phyloP scores from a whole-genome alignment of 2,888 invertebrate species.

The Cheilosia vulpina region DNA sequence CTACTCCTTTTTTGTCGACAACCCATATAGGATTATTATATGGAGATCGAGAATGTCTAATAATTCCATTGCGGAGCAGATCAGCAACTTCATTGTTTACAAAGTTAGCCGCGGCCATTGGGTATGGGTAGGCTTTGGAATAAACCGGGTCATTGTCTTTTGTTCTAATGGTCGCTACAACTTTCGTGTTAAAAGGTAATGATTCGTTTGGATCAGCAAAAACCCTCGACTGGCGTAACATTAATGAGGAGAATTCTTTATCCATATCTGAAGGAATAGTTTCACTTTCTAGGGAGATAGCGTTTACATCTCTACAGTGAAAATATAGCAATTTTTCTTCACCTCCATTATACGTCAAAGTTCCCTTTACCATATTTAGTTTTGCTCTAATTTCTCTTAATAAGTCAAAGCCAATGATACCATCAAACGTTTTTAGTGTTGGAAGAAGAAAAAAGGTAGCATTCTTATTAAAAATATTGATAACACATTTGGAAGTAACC shows the following conservation, averaged over 20 bases:
- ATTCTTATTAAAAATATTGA: conserved; percentile 55
- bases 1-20: conserved; percentile 60
- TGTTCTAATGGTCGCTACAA: conserved; percentile 51
- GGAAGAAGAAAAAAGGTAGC: conserved; percentile 61
- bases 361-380: conserved; percentile 44
- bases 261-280: background rate
- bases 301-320: conserved; percentile 13
- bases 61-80: conserved; percentile 43
- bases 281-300: background rate
- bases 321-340: conserved; percentile 36
- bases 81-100: conserved; percentile 50
- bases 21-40: conserved; percentile 62
- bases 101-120: conserved; percentile 42
- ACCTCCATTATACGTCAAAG: conserved; percentile 31
- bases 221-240: conserved; percentile 3
- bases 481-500: conserved; percentile 22
- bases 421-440: conserved; percentile 57
- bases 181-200: conserved; percentile 50
- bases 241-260: background rate
- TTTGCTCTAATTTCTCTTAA: conserved; percentile 46
- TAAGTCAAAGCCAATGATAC: conserved; percentile 64
- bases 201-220: conserved; percentile 28
- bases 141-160: conserved; percentile 58
- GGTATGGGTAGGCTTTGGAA: conserved; percentile 60
- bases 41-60: conserved; percentile 48